These are phyloP conservation scores for Regulus satrapa DNA, from an alignment of 2,113 vertebrate genomes.

Conservation along the genomic window DNA sequence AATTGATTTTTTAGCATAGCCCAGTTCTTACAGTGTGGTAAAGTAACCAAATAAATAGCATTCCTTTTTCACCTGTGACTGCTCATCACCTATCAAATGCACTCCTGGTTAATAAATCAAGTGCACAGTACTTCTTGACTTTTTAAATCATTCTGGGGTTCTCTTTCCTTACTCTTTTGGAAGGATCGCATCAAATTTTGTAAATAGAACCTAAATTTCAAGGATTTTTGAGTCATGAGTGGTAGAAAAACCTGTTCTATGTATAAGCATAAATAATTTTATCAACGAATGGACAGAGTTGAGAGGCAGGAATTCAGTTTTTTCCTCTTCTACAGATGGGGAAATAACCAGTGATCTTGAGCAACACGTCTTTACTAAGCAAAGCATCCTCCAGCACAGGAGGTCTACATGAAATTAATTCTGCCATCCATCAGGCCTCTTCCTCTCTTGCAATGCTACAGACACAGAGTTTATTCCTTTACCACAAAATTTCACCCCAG, in stretches of 20 bases:
- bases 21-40: not conserved
- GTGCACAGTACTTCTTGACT: not conserved
- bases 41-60: not conserved
- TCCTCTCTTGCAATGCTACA: not conserved
- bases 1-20: not conserved
- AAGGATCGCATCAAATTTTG: not conserved
- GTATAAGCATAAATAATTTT: not conserved
- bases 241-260: not conserved
- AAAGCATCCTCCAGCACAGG: not conserved
- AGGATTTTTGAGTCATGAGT: not conserved
- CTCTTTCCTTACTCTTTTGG: not conserved
- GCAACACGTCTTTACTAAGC: not conserved
- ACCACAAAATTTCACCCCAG: not conserved
- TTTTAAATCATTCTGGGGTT: not conserved
- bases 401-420: not conserved
- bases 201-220: not conserved
- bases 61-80: not conserved
- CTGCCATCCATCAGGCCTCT: not conserved
- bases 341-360: not conserved
- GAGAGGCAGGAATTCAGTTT: not conserved
- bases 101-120: not conserved
- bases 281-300: not conserved
- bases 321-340: not conserved
- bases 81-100: not conserved
- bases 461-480: not conserved